Evolutionary conservation across 2,113 vertebrate genomes (phyloP).

Genomic region (Bos taurus): ARS-UCD2.0 NC_037345.1:30062001-30062500

Average conservation of each 20-base stretch:
- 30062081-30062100: not conserved
- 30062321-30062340: not conserved
- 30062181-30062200: not conserved
- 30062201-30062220: constrained; percentile 14
- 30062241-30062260: not conserved
- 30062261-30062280: not conserved
- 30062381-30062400: not conserved
- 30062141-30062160: not conserved
- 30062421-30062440: not conserved
- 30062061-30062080: not conserved
- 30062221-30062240: not conserved
- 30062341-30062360: not conserved
- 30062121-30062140: not conserved
- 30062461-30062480: not conserved
- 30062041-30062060: not conserved
- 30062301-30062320: not conserved
- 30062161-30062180: not conserved
- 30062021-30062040: not conserved
- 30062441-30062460: not conserved
- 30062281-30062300: not conserved
- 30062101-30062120: not conserved
- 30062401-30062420: not conserved
- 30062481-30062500: not conserved
- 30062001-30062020: not conserved
- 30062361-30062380: not conserved